A percentile compares a stretch with the other conserved stretches of the same genome.
Evolutionary conservation across 2,888 invertebrate genomes (phyloP).

Genomic region (Sympetrum striolatum): DNA sequence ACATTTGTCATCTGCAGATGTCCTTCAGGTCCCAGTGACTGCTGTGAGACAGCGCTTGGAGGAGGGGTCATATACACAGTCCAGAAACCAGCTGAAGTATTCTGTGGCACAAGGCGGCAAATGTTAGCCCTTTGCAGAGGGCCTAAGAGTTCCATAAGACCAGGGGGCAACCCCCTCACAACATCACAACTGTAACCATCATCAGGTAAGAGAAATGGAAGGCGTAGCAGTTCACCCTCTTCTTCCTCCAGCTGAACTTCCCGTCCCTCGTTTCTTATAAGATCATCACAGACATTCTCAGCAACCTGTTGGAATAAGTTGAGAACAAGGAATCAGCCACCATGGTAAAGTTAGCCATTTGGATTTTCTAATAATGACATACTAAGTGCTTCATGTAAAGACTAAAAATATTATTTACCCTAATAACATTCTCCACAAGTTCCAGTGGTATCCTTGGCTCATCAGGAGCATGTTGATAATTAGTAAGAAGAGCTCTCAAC

Average conservation of each 20-base stretch:
- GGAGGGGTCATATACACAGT: constrained; percentile 83
- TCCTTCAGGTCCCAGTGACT: background rate
- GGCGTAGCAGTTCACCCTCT: constrained; percentile 82
- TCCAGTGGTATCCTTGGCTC: constrained; percentile 68
- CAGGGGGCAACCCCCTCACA: constrained; percentile 86
- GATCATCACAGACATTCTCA: constrained; percentile 88
- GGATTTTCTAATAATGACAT: background rate
- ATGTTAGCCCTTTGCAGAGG: constrained; percentile 84
- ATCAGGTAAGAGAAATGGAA: constrained; percentile 92
- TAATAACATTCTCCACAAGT: constrained; percentile 67
- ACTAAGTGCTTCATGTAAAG: background rate
- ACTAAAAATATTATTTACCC: constrained; percentile 57
- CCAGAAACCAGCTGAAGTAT: constrained; percentile 91
- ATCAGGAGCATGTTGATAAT: constrained; percentile 71
- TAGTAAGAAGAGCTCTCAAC: constrained; percentile 82
- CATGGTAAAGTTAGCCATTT: background rate
- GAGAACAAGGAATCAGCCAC: background rate
- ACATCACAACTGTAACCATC: constrained; percentile 98
- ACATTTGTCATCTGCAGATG: background rate
- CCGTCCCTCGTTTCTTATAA: constrained; percentile 88
- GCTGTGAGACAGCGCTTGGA: background rate
- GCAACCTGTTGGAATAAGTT: constrained; percentile 68
- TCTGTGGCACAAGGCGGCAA: constrained; percentile 89
- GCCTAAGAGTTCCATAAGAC: constrained; percentile 84
- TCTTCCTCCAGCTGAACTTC: constrained; percentile 92